A percentile compares a stretch with the other conserved stretches of the same genome.
Evolutionary conservation across 2,113 vertebrate genomes (phyloP).

Genomic region (Mohoua ochrocephala): DNA sequence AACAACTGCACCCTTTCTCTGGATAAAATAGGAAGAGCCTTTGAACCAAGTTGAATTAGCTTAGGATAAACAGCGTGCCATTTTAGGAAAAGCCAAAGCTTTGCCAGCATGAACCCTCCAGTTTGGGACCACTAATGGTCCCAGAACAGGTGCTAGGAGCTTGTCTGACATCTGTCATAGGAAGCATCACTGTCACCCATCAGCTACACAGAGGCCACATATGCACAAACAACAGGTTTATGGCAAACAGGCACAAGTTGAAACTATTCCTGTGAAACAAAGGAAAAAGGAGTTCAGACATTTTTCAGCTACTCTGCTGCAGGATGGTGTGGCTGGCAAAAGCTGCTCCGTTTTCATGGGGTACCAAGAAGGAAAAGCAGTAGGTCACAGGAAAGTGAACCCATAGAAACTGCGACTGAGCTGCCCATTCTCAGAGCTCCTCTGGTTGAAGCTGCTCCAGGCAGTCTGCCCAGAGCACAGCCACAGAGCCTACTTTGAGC

Average conservation of each 20-base stretch:
- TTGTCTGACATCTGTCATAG: not conserved
- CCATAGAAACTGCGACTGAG: not conserved
- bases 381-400: not conserved
- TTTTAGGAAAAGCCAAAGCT: not conserved
- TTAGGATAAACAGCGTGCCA: rapidly evolving
- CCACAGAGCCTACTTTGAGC: not conserved
- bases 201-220: not conserved
- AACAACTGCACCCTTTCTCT: not conserved
- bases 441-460: not conserved
- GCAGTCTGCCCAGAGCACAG: not conserved
- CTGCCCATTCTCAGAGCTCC: not conserved
- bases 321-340: not conserved
- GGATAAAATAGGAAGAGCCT: not conserved
- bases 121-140: not conserved
- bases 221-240: not conserved
- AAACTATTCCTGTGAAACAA: not conserved
- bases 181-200: not conserved
- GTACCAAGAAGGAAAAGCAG: not conserved
- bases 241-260: not conserved
- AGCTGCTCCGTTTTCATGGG: not conserved
- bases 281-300: not conserved
- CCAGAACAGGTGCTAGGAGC: not conserved
- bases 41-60: not conserved
- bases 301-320: not conserved
- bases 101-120: not conserved